A percentile compares a stretch with the other conserved stretches of the same genome.
Conservation (phyloP, 2,797 vertebrate genomes). For the Sebastes minor region DNA sequence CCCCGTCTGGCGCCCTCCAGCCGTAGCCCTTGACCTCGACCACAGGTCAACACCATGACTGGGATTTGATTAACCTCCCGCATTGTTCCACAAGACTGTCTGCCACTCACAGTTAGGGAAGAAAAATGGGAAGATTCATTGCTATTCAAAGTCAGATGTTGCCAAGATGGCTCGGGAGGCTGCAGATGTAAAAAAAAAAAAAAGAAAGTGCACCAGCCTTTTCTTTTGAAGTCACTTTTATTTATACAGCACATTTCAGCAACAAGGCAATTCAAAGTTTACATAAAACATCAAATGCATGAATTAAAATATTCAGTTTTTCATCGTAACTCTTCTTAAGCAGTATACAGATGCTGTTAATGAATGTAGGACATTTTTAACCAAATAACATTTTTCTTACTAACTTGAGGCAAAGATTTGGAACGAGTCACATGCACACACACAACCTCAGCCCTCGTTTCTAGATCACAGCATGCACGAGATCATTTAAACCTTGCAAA, state of each 20-base stretch:
- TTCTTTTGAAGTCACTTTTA: not conserved
- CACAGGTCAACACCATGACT: slow-evolving; percentile 74
- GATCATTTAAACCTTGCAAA: slow-evolving; percentile 23
- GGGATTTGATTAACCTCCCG: slow-evolving; percentile 76
- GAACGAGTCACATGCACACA: not conserved
- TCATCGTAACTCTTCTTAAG: not conserved
- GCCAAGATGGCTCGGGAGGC: slow-evolving; percentile 26
- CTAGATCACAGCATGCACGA: not conserved
- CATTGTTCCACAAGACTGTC: slow-evolving; percentile 63
- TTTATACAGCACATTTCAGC: not conserved
- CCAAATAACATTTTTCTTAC: not conserved
- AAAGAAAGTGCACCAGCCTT: not conserved
- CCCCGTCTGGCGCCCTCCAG: slow-evolving; percentile 62
- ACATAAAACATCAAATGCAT: not conserved
- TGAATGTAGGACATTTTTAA: not conserved
- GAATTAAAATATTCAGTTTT: not conserved
- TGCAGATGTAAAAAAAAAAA: slow-evolving; percentile 4
- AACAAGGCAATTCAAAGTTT: not conserved
- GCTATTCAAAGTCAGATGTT: slow-evolving; percentile 56
- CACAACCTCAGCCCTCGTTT: not conserved
- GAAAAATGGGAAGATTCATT: slow-evolving; percentile 60
- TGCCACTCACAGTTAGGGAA: slow-evolving; percentile 56
- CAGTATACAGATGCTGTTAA: not conserved
- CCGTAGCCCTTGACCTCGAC: slow-evolving; percentile 68
- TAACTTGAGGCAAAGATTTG: not conserved